phyloP scores from a whole-genome alignment of 2,888 invertebrate genomes.

The Amiota minor region DNA sequence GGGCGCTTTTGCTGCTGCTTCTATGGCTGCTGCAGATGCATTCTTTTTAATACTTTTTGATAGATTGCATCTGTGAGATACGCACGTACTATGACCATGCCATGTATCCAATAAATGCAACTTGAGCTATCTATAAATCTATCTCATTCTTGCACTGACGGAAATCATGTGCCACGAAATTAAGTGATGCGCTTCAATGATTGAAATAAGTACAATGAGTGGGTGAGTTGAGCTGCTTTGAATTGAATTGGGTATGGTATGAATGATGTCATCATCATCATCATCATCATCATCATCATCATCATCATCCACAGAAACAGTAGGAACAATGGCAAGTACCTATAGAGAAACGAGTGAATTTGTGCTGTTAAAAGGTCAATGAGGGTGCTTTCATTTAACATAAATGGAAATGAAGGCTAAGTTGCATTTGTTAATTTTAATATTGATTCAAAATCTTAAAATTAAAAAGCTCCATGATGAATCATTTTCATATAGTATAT shows the following conservation, averaged over 20 bases:
- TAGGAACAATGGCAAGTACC: background rate
- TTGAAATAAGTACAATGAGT: background rate
- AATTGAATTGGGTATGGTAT: too few relatives aligned
- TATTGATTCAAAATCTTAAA: background rate
- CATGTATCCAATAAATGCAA: background rate
- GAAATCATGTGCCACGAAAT: background rate
- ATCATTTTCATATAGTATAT: too few relatives aligned
- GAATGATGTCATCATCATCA: too few relatives aligned
- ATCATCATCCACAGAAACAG: too few relatives aligned
- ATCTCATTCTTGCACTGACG: background rate
- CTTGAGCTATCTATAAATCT: background rate
- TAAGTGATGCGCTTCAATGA: slow-evolving; percentile 19
- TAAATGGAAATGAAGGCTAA: background rate
- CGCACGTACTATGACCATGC: background rate
- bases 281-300: too few relatives aligned
- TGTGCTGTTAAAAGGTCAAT: slow-evolving; percentile 7
- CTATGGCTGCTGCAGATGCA: slow-evolving; percentile 34
- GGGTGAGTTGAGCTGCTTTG: too few relatives aligned
- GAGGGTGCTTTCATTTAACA: background rate
- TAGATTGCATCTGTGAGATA: slow-evolving; percentile 57
- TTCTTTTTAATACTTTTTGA: slow-evolving; percentile 57
- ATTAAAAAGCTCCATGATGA: background rate
- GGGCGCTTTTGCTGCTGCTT: slow-evolving; percentile 36
- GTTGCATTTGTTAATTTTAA: background rate
- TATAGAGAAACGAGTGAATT: background rate